Conservation (phyloP, 2,797 vertebrate genomes). For the Macropus fuliginosus region DNA sequence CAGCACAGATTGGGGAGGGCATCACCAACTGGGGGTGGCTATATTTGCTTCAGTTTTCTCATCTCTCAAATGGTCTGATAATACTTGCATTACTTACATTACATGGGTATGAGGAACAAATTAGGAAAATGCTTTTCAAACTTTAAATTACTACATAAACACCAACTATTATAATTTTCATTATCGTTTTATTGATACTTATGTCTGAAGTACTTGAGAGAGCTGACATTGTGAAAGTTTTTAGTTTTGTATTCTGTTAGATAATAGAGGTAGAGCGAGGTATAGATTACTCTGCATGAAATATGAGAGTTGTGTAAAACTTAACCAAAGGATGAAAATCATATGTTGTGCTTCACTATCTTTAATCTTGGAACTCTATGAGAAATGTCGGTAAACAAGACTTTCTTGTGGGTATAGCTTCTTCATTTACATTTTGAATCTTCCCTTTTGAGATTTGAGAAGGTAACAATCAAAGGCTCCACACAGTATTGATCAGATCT, state of each 20-base stretch:
- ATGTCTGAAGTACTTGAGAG: not conserved
- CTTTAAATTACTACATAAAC: not conserved
- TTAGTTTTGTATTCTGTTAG: slow-evolving; percentile 55
- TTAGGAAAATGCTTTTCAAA: too few species aligned
- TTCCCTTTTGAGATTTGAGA: slow-evolving; percentile 32
- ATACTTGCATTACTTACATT: too few species aligned
- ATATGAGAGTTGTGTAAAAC: slow-evolving; percentile 32
- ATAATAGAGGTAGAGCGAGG: slow-evolving; percentile 25
- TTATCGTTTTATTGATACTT: not conserved
- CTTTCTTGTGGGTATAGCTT: slow-evolving; percentile 19
- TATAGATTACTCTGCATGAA: slow-evolving; percentile 4
- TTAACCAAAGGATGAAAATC: slow-evolving; percentile 46
- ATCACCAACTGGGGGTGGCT: too few species aligned
- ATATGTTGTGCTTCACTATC: slow-evolving; percentile 39
- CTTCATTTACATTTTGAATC: slow-evolving; percentile 43
- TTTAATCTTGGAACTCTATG: slow-evolving; percentile 31
- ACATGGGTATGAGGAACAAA: too few species aligned
- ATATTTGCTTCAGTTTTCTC: too few species aligned
- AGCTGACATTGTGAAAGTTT: not conserved
- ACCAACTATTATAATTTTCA: not conserved
- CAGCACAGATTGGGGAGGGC: too few species aligned
- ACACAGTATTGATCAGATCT: not conserved
- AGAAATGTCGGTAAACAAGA: not conserved
- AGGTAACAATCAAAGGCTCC: not conserved
- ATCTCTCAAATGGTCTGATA: too few species aligned